These are phyloP conservation scores for Leptinotarsa juncta DNA, from an alignment of 2,888 invertebrate species.

Conservation along the genomic window DNA sequence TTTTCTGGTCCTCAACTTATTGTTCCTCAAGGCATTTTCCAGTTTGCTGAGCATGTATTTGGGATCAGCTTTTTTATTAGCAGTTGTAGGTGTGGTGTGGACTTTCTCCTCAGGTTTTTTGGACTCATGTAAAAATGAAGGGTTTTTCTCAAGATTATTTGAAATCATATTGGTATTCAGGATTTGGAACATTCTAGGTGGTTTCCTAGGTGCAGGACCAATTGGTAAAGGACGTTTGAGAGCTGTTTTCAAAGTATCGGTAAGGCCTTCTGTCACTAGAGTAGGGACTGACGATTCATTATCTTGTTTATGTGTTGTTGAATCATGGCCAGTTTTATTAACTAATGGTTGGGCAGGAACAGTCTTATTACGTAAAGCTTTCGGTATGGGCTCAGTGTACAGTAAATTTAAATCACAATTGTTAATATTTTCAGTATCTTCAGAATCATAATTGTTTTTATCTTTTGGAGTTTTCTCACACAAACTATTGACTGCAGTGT, in stretches of 20 bases:
- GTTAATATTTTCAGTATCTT: constrained; percentile 37
- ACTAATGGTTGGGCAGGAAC: constrained; percentile 12
- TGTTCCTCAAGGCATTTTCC: constrained; percentile 71
- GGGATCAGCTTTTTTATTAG: constrained; percentile 63
- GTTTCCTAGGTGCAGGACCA: constrained; percentile 82
- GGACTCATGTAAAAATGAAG: constrained; percentile 51
- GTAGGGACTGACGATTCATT: constrained; percentile 36
- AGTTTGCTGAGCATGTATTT: constrained; percentile 76
- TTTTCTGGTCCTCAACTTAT: constrained; percentile 59
- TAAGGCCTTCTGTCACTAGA: constrained; percentile 49
- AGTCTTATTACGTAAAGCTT: constrained; percentile 54
- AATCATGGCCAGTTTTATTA: constrained; percentile 51
- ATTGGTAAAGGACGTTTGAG: constrained; percentile 75
- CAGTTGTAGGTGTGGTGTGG: constrained; percentile 41
- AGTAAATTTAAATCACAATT: constrained; percentile 52
- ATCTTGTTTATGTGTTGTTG: constrained; percentile 54
- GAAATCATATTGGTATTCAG: constrained; percentile 31
- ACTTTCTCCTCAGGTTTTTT: constrained; percentile 42
- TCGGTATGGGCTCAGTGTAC: constrained; percentile 62
- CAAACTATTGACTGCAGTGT: constrained; percentile 26
- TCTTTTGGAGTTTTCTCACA: constrained; percentile 29
- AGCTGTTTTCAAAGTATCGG: constrained; percentile 75
- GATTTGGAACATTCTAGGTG: constrained; percentile 75
- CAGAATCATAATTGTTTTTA: constrained; percentile 30
- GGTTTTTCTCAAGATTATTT: constrained; percentile 44